phyloP scores from a whole-genome alignment of 2,888 invertebrate genomes.

The Hybos culiciformis region DNA sequence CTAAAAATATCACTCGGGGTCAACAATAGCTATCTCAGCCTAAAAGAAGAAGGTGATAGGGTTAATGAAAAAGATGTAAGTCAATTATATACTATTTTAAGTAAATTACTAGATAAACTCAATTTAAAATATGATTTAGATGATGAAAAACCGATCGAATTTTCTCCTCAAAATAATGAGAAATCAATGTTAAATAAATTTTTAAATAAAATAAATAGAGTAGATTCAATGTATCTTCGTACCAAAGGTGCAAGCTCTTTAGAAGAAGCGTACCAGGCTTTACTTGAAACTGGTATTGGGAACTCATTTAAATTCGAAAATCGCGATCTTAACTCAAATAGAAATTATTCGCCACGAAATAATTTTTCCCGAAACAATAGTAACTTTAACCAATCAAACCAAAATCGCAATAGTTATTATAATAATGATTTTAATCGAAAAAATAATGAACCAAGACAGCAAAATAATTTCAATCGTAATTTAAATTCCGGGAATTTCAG shows the following conservation, averaged over 20 bases:
- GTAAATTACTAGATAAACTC: conserved; percentile 3
- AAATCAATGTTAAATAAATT: not conserved
- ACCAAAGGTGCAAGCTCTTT: not conserved
- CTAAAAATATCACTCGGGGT: conserved; percentile 1
- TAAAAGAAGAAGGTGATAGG: conserved; percentile 4
- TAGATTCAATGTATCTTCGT: conserved; percentile 2
- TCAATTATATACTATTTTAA: conserved; percentile 1
- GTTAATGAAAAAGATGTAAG: conserved; percentile 1
- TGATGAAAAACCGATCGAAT: not conserved
- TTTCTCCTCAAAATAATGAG: not conserved
- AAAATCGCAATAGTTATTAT: no score
- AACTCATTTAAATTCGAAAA: no score
- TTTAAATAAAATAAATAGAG: not conserved
- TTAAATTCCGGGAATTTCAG: no score
- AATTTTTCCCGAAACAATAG: no score
- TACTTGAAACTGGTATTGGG: not conserved
- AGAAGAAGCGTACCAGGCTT: not conserved
- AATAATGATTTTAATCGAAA: no score
- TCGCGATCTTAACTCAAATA: no score
- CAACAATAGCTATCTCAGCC: not conserved
- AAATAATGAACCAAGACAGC: no score
- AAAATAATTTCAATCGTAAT: no score
- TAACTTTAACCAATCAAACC: no score
- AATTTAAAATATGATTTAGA: conserved; percentile 5
- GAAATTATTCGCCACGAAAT: no score